Evolutionary conservation across 2,888 invertebrate genomes (phyloP).

Genomic region (Netelia melanura): DNA sequence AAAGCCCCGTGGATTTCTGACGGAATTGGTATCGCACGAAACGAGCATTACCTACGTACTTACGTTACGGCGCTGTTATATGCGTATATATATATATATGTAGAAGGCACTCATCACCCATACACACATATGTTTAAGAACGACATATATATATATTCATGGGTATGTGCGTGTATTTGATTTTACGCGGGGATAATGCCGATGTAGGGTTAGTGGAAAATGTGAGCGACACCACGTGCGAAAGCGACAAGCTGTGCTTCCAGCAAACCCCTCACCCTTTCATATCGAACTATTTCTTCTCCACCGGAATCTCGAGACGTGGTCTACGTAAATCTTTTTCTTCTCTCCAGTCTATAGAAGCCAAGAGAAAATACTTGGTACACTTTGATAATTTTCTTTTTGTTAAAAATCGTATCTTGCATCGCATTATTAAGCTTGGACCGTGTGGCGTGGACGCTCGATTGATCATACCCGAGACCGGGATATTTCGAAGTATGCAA

Average conservation of each 20-base stretch:
- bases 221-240: slow-evolving; percentile 39
- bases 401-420: too few relatives aligned
- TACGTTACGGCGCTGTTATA: slow-evolving; percentile 55
- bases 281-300: slow-evolving; percentile 9
- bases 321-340: slow-evolving; percentile 65
- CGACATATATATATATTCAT: background rate
- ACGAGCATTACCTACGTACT: slow-evolving; percentile 81
- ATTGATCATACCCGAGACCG: slow-evolving; percentile 42
- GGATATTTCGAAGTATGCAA: slow-evolving; percentile 20
- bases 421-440: slow-evolving; percentile 44
- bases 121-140: background rate
- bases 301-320: slow-evolving; percentile 41
- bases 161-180: background rate
- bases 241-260: slow-evolving; percentile 42
- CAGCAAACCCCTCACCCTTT: slow-evolving; percentile 15
- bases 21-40: slow-evolving; percentile 83
- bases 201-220: slow-evolving; percentile 40
- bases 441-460: background rate
- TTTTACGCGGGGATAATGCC: slow-evolving; percentile 9
- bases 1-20: slow-evolving; percentile 84
- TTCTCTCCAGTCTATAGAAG: slow-evolving; percentile 26
- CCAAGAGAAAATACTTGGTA: background rate
- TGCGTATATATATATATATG: slow-evolving; percentile 7
- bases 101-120: background rate
- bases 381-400: too few relatives aligned